Percentiles rank a stretch among this genome's conserved stretches.
These are phyloP conservation scores for Laothoe populi DNA, from an alignment of 2,888 invertebrate genomes.

Conservation along the genomic window DNA sequence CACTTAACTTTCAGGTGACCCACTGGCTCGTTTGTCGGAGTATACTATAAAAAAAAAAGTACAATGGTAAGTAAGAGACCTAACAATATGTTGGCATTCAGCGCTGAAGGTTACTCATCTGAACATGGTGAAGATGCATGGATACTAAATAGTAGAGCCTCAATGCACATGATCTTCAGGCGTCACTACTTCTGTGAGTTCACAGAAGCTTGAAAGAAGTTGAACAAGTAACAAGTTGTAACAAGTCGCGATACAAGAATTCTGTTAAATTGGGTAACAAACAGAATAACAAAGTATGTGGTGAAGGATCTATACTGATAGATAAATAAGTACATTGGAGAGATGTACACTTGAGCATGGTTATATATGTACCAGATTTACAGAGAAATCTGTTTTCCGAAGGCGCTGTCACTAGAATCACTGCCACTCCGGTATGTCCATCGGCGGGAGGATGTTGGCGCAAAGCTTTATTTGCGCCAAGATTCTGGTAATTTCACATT, in stretches of 20 bases:
- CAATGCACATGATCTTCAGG: constrained; percentile 40
- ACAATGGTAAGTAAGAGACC: constrained; percentile 33
- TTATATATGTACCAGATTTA: constrained; percentile 49
- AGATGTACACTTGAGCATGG: constrained; percentile 32
- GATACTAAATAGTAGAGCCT: constrained; percentile 46
- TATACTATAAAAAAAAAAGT: no score
- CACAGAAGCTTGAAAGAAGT: background rate
- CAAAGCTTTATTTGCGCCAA: no score
- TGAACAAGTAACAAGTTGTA: no score
- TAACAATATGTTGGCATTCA: constrained; percentile 39
- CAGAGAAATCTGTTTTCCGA: constrained; percentile 54
- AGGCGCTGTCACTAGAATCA: no score
- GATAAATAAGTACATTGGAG: constrained; percentile 38
- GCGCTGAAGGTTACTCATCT: constrained; percentile 25
- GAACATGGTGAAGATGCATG: constrained; percentile 32
- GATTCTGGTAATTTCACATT: no score
- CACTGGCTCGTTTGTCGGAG: no score
- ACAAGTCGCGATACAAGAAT: constrained; percentile 35
- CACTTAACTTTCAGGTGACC: no score
- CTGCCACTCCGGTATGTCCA: no score
- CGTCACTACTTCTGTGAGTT: constrained; percentile 37
- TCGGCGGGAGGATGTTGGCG: no score
- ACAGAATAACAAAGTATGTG: constrained; percentile 38
- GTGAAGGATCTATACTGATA: constrained; percentile 40
- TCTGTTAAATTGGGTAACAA: constrained; percentile 41